Evolutionary conservation across 30 jellyfish, hydroid and myxozoan species (phyloP), one percentile per base, ranked within the genome.

Genomic region (Aurelia coerulea): DNA sequence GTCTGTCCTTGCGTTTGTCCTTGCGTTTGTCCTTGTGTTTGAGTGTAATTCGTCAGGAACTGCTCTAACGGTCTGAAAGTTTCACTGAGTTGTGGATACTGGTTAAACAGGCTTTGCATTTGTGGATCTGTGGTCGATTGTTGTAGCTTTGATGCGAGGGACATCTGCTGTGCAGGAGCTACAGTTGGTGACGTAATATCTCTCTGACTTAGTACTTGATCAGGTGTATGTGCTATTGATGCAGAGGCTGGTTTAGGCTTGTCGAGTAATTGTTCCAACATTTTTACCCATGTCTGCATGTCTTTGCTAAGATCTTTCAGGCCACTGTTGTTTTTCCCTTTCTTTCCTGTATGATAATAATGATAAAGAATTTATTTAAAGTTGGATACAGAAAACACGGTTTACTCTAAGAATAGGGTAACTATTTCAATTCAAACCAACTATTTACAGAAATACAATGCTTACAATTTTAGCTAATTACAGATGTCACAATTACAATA

Each of bases 251-350:
- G 66, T 23, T 56, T 71, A 19, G 62, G 82, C 62, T 51, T 16
- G 73, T 68, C 73, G 8, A 76, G 90, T 79, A 78, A 60, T n/a
- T 84, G 15, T 31, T 86, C 95, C 15, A 78, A 89, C 95, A 86
- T 86, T 4, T 78, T 33, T n/a, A 86, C 95, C 90, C 90, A 76
- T 19, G 56, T 86, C 42, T 79, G 70, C 91, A 75, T 88, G 72
- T 88, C 93, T 41, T 73, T 84, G 82, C 68, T 49, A 65, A 84
- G 82, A 53, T 84, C 93, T 2, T 86, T 65, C n/a, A 84, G 65
- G 72, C 88, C 75, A 14, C 72, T 66, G 68, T 73, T 73, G 13
- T 49, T 4, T 19, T 62, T 73, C 34, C 46, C 74, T 37, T 35
- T 59, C 15, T 64, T 69, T 56, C 81, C 92, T 83, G 41, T 31